Evolutionary conservation across 2,113 vertebrate species (phyloP).

Genomic region (Dryoscopus gambensis): DNA sequence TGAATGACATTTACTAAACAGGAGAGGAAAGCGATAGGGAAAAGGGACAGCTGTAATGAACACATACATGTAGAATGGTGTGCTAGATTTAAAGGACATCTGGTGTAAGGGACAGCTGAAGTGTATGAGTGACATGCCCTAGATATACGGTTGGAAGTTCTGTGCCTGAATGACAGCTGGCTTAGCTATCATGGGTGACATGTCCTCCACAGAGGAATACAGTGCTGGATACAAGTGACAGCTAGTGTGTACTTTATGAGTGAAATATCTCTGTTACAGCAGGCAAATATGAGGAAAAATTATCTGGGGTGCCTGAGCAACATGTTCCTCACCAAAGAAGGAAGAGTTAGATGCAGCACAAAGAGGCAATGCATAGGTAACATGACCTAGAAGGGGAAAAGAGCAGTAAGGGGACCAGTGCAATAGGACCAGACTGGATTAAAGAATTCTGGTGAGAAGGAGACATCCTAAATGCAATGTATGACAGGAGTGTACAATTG

Average conservation of each 20-base stretch:
- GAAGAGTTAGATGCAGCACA: background rate
- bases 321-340: conserved; percentile 35
- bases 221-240: conserved; percentile 55
- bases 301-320: background rate
- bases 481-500: background rate
- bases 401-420: background rate
- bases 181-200: conserved; percentile 60
- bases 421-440: background rate
- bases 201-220: conserved; percentile 54
- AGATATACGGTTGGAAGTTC: conserved; percentile 44
- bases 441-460: background rate
- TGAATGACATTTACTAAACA: conserved; percentile 52
- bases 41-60: conserved; percentile 62
- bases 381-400: background rate
- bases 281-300: conserved; percentile 41
- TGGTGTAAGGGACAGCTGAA: conserved; percentile 65
- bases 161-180: conserved; percentile 62
- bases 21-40: conserved; percentile 39
- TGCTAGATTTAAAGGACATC: conserved; percentile 58
- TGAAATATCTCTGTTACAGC: conserved; percentile 38
- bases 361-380: background rate
- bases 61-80: conserved; percentile 42
- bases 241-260: conserved; percentile 46
- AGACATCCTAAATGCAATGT: background rate
- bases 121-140: conserved; percentile 61